Base-by-base conservation (phyloP, 2,113 vertebrate genomes). In the Siniperca chuatsi region DNA sequence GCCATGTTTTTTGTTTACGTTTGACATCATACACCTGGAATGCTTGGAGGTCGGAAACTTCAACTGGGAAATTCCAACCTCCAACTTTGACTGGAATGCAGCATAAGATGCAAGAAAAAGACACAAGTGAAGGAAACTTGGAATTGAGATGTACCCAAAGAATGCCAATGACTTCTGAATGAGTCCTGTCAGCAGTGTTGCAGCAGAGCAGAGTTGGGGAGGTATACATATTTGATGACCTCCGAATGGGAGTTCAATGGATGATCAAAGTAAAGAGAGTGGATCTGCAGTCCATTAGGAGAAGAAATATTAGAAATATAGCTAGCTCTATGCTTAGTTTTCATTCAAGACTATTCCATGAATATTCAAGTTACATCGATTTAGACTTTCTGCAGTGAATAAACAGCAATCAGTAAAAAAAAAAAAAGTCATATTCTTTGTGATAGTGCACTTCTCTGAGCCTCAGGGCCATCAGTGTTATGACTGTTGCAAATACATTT, bases 401-500 rank as follows among this genome's bases (percentile, higher is more conserved):
- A 29, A 29, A 29, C 13, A 75, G 80, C 77, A 75, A 78, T 71
- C 12, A 3, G 4, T 73, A 55, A 15, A 60, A 58, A 79, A 62
- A 75, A 25, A 25, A 25, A 68, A 46, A 61, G 37, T 20, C 15
- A 23, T 29, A 68, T 54, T 79, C 40, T 76, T 58, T 83, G 54
- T 80, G 61, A 66, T 66, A 48, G 29, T 77, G 37, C 11, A 21
- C 33, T 70, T 70, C 58, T 40, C 70, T 40, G 25, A 76, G 80
- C 87, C 87, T 79, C 13, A 2, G 54, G 84, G 81, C 81, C 61
- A 46, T 90, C 74, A 23, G 70, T 89, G 71, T 91, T 92, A 83
- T 85, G 87, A 87, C 87, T 93, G 86, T 89, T 90, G 91, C 89
- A 90, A 95, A 94, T 94, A 81, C 86, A 79, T 90, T 84, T 96